Conservation (phyloP, 2,888 invertebrate species). For the Euplagia quadripunctaria region DNA sequence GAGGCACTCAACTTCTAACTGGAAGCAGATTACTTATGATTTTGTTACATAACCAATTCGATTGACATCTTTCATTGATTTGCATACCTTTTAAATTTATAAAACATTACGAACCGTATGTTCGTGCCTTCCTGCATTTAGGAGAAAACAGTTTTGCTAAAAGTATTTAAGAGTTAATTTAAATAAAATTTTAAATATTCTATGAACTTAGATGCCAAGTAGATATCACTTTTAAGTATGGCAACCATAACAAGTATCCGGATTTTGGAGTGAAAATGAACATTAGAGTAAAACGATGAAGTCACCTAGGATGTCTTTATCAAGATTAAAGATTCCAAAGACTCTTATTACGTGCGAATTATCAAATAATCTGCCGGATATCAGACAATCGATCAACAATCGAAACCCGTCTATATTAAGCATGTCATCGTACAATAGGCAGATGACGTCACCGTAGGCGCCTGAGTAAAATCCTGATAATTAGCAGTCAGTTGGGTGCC, state of each 20-base stretch:
- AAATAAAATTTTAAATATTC: no score
- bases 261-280: neutral
- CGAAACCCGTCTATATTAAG: constrained; percentile 48
- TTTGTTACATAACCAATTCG: neutral
- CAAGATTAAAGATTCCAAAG: constrained; percentile 7
- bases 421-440: constrained; percentile 44
- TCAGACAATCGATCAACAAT: constrained; percentile 39
- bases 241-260: neutral
- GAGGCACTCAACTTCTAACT: neutral
- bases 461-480: constrained; percentile 66
- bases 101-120: no score
- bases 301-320: constrained; percentile 15
- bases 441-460: constrained; percentile 80
- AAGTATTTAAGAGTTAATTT: no score
- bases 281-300: constrained; percentile 9
- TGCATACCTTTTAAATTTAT: no score
- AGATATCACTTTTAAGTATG: no score
- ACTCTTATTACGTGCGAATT: constrained; percentile 19
- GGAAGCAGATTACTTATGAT: neutral
- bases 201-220: no score
- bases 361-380: constrained; percentile 47
- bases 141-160: no score
- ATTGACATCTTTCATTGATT: no score
- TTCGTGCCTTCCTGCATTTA: no score
- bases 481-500: constrained; percentile 69